Conservation (phyloP, 2,888 invertebrate species). For the Eupithecia insigniata region DNA sequence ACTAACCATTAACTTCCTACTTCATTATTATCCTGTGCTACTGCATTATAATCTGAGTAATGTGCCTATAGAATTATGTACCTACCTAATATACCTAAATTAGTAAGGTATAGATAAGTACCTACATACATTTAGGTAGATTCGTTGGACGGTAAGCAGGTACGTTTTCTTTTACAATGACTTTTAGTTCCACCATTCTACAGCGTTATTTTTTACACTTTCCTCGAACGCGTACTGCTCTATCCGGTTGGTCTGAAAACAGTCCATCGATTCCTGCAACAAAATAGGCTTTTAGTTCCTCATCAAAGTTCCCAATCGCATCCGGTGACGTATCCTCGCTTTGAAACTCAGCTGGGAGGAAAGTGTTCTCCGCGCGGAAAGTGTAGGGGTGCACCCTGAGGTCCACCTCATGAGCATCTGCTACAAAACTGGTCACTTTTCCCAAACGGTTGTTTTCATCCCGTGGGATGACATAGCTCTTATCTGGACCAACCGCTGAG, state of each 20-base stretch:
- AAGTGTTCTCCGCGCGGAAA: slow-evolving; percentile 73
- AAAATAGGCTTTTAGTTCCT: slow-evolving; percentile 68
- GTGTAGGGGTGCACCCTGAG: slow-evolving; percentile 76
- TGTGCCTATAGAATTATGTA: too few relatives aligned
- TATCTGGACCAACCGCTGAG: slow-evolving; percentile 73
- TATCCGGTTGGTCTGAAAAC: slow-evolving; percentile 76
- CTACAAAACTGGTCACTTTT: slow-evolving; percentile 64
- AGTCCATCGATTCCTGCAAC: slow-evolving; percentile 74
- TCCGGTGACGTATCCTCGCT: slow-evolving; percentile 49
- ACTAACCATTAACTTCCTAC: too few relatives aligned
- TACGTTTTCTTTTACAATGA: background rate
- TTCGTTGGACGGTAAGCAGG: background rate
- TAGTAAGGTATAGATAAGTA: background rate
- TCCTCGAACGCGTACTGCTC: slow-evolving; percentile 55
- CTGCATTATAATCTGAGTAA: too few relatives aligned
- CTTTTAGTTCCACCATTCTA: background rate
- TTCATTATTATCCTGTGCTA: too few relatives aligned
- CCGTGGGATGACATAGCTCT: slow-evolving; percentile 72
- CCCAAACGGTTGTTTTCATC: slow-evolving; percentile 61
- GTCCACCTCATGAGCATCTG: slow-evolving; percentile 67
- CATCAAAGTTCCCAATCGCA: slow-evolving; percentile 62
- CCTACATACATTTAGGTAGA: background rate
- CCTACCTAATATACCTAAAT: background rate
- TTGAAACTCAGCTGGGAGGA: slow-evolving; percentile 67
- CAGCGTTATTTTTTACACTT: slow-evolving; percentile 17